Conservation (phyloP, 1,140 invertebrate species). For the Drosophila parabipectinata region DNA sequence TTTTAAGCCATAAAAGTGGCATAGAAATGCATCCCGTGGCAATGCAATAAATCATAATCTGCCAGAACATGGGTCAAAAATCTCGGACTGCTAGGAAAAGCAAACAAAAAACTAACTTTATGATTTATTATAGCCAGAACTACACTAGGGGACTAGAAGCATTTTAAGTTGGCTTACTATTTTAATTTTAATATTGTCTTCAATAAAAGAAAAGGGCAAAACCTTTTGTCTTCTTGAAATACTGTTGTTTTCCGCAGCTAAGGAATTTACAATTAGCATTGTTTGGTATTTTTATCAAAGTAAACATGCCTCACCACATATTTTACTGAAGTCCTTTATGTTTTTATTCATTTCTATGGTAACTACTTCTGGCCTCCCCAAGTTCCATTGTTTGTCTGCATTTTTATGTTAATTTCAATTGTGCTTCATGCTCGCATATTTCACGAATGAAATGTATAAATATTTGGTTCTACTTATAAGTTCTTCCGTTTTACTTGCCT, state of each 20-base stretch:
- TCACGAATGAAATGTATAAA: constrained; percentile 12
- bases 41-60: constrained; percentile 46
- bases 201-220: background rate
- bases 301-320: background rate
- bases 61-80: constrained; percentile 24
- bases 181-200: background rate
- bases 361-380: background rate
- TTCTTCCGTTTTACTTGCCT: constrained; percentile 26
- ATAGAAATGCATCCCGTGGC: background rate
- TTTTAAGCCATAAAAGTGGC: background rate
- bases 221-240: too few species aligned
- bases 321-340: background rate
- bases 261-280: constrained; percentile 4
- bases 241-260: background rate
- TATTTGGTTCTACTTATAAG: constrained; percentile 8
- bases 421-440: constrained; percentile 27
- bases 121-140: constrained; percentile 15
- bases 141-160: background rate
- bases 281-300: background rate
- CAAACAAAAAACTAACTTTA: constrained; percentile 13
- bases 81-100: background rate
- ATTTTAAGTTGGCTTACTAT: too few species aligned
- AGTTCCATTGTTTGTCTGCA: background rate
- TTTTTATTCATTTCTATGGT: constrained; percentile 1
- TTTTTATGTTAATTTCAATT: constrained; percentile 16